These are phyloP conservation scores for Plagiodera versicolora DNA, from an alignment of 2,888 invertebrate species.

Conservation along the genomic window DNA sequence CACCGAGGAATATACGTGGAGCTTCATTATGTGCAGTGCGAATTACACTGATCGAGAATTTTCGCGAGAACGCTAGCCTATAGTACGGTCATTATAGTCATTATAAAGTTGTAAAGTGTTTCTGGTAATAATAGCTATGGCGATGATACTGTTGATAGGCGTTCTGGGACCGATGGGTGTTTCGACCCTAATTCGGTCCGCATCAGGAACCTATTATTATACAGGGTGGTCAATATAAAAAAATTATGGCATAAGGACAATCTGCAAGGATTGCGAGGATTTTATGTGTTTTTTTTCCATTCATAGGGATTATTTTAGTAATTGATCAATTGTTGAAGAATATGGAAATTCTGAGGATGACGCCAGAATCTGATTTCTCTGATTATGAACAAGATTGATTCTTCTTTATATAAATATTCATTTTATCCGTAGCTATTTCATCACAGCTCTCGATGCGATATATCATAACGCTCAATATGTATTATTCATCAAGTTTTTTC, in stretches of 20 bases:
- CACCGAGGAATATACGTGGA: constrained; percentile 4
- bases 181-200: not conserved
- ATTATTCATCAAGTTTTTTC: constrained; percentile 24
- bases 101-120: constrained; percentile 14
- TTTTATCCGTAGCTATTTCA: too few species aligned
- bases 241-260: too few species aligned
- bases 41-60: not conserved
- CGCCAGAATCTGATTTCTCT: too few species aligned
- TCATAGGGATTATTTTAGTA: too few species aligned
- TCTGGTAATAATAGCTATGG: constrained; percentile 9
- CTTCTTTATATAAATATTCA: too few species aligned
- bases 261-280: too few species aligned
- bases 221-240: too few species aligned
- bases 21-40: not conserved
- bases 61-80: not conserved
- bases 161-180: not conserved
- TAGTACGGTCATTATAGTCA: constrained; percentile 18
- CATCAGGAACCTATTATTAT: not conserved
- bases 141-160: not conserved
- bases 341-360: too few species aligned
- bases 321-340: too few species aligned
- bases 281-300: too few species aligned
- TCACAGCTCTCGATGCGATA: not conserved
- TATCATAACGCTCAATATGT: constrained; percentile 3
- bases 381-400: too few species aligned